Percentiles rank a stretch among this genome's conserved stretches.
phyloP scores from a whole-genome alignment of 2,888 invertebrate genomes.

The Lithophane semibrunnea region DNA sequence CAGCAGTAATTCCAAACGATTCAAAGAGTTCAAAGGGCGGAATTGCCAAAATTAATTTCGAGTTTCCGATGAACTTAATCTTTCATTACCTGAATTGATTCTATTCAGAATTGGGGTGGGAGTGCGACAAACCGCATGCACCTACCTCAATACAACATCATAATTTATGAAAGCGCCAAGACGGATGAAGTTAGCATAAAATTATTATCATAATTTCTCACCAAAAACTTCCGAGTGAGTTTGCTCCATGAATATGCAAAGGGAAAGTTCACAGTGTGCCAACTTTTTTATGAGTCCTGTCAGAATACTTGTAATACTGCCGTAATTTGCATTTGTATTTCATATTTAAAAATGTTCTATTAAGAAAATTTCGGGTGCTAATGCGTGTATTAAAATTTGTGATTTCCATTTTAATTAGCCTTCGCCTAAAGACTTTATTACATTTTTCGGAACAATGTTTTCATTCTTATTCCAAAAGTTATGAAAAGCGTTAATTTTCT shows the following conservation, averaged over 20 bases:
- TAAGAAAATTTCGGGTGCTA: constrained; percentile 63
- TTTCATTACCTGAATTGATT: constrained; percentile 73
- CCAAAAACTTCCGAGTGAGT: constrained; percentile 88
- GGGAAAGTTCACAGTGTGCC: constrained; percentile 84
- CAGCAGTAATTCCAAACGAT: constrained; percentile 39
- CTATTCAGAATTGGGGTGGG: constrained; percentile 60
- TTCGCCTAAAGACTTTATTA: constrained; percentile 44
- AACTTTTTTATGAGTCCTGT: constrained; percentile 87
- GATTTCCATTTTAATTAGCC: constrained; percentile 61
- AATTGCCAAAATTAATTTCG: constrained; percentile 46
- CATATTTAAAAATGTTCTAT: constrained; percentile 63
- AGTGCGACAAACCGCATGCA: constrained; percentile 74
- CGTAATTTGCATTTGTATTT: constrained; percentile 83
- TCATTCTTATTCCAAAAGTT: constrained; percentile 47
- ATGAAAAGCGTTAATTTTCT: constrained; percentile 55
- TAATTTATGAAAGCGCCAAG: constrained; percentile 84
- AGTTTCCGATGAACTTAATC: constrained; percentile 56
- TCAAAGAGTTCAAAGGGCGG: constrained; percentile 49
- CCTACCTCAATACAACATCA: constrained; percentile 74
- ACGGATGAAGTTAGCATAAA: constrained; percentile 87
- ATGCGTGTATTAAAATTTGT: constrained; percentile 59
- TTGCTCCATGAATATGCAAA: constrained; percentile 88
- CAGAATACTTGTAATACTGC: constrained; percentile 83
- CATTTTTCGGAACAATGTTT: constrained; percentile 54
- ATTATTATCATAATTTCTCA: constrained; percentile 89